Percentiles rank a stretch among this genome's conserved stretches.
phyloP scores from a whole-genome alignment of 2,797 vertebrate genomes.

The Otus scops region DNA sequence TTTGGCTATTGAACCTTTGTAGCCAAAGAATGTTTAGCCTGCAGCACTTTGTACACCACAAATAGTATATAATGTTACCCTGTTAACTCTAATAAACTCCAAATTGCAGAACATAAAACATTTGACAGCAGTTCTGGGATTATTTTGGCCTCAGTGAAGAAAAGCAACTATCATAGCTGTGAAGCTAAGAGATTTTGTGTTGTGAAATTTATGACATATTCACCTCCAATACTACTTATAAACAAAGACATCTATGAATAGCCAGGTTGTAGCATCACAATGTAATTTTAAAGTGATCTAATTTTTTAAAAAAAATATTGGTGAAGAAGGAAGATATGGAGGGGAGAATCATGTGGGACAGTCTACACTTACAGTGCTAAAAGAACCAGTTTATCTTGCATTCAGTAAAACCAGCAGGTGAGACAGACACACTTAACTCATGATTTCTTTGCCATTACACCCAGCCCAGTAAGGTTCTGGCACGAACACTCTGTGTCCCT shows the following conservation, averaged over 20 bases:
- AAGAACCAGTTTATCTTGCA: not conserved
- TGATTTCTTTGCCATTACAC: conserved; percentile 3
- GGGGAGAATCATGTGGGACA: not conserved
- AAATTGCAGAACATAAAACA: conserved; percentile 38
- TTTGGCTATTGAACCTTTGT: not conserved
- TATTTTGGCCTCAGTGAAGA: conserved; percentile 40
- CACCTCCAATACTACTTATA: conserved; percentile 17
- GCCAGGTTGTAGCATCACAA: not conserved
- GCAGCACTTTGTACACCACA: not conserved
- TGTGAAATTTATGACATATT: conserved; percentile 40
- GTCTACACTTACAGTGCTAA: not conserved
- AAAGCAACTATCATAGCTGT: conserved; percentile 3
- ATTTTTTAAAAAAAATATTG: not conserved
- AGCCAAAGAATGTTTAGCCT: conserved; percentile 1
- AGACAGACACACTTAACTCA: not conserved
- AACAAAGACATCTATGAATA: conserved; percentile 19
- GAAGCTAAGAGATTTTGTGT: conserved; percentile 42
- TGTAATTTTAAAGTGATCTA: conserved; percentile 11
- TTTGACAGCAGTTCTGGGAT: conserved; percentile 43
- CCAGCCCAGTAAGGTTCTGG: not conserved
- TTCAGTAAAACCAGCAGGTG: conserved; percentile 13
- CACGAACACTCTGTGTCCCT: conserved; percentile 6
- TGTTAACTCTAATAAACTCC: conserved; percentile 48
- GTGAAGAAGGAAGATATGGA: not conserved
- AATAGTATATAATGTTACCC: not conserved